Evolutionary conservation across 2,797 vertebrate species (phyloP), one percentile per base, ranked within the genome.

Genomic region (Syngnathus acus): DNA sequence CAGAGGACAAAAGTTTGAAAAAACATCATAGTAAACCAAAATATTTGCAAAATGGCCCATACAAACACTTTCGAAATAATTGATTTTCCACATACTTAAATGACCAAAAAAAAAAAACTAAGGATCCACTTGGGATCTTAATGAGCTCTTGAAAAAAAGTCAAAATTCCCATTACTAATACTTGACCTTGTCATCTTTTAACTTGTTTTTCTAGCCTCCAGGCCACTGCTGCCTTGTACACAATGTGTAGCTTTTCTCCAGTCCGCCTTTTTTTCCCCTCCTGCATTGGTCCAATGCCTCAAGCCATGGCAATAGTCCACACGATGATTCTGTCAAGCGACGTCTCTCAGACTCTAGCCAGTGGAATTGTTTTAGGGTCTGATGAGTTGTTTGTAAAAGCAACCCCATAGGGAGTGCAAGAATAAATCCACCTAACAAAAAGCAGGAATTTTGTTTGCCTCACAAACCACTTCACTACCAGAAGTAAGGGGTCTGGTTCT

Each of bases 361-460:
- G 68, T 55, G 16, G 38, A 38, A 83, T 83, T 82, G 79, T 85
- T 85, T 79, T 54, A 72, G 69, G 82, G 76, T 68, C 66, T 76
- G 89, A 86, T 85, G 78, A 81, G 78, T 68, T 77, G 72, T 78
- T 83, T 80, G 58, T 84, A 76, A 88, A 86, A 84, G 61, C 42
- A 23, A 16, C 55, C 16, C 55, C 5, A 37, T 37, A 16, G 32
- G 9, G 14, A 37, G 26, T 6, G 6, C 26, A 57, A 17, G 13
- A 58, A 38, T 7, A 58, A 58, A 58, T 58, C 55, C 55, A 58
- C 32, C 55, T 58, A 16, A 39, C 70, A 69, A 71, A 55, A 68
- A 72, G 65, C 78, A 68, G 21, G 21, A 43, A 43, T 9, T 45
- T 42, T 60, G 11, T 62, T 57, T 57, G 32, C 38, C 55, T 38